Base-by-base conservation (phyloP, 2,888 invertebrate species). In the Meiosimyza platycephala region DNA sequence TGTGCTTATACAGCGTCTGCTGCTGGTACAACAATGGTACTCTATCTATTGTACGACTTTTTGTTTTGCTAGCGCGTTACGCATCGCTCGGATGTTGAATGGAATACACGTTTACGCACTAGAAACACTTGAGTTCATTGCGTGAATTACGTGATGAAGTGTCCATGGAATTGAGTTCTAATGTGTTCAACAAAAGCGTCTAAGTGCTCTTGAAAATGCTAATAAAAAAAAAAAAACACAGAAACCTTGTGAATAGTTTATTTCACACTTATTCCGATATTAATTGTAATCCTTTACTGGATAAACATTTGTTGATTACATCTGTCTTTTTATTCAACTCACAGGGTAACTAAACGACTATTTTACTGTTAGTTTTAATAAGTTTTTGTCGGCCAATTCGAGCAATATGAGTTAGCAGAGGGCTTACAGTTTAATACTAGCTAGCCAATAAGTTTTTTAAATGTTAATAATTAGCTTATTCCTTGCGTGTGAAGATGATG, bases 81-180 rank as follows among this genome's bases (percentile, higher is more conserved):
- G 64, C 64, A 64, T 18, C 51, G 11, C 6, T 28, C 16, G 15
- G 15, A 18, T 51, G 16, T 50, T 22, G 33, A 47, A 40, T 40
- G 40, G 9, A 15, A 51, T 51, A 51, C 22, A 51, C 50, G 63
- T 50, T 22, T 18, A 18, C 48, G 63, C 63, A 50, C 9, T 9
- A n/a, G 47, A 64, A 18, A 15, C n/a, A 50, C 64, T 64, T 51
- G 64, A 64, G 51, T 16, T 28, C 22, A 64, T 50, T 51, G 22
- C 22, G 18, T 50, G 64, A 64, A 51, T 50, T 22, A 64, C 64
- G 64, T 64, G 64, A 18, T 64, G 28, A 64, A 64, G 64, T 64
- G 64, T 15, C 28, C 50, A 22, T 18, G 15, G 13, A 12, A 15
- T 15, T 62, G 15, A 33, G n/a, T 33, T 47, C 47, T 40, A 62